Conservation (phyloP, 2,888 invertebrate species). For the Monoplex corrugatus region DNA sequence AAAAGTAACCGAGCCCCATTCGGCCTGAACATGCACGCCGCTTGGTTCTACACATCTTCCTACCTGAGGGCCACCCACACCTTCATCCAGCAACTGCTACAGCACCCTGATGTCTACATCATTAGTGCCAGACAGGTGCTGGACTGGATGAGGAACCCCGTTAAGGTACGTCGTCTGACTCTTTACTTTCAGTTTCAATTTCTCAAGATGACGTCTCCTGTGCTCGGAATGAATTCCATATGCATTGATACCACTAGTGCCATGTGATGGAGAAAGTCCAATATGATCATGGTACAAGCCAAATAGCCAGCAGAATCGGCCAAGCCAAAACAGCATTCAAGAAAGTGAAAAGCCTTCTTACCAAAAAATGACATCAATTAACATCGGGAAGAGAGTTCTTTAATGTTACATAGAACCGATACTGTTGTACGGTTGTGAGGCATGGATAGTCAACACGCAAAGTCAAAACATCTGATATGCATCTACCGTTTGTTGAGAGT, state of each 20-base stretch:
- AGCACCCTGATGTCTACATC: slow-evolving; percentile 74
- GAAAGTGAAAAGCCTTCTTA: background rate
- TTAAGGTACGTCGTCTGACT: slow-evolving; percentile 28
- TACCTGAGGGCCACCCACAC: slow-evolving; percentile 71
- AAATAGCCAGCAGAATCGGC: background rate
- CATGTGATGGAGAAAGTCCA: too few species aligned
- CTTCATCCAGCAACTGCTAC: slow-evolving; percentile 68
- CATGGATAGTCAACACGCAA: too few species aligned
- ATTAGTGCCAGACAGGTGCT: slow-evolving; percentile 68
- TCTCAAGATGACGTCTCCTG: too few species aligned
- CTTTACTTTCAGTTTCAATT: too few species aligned
- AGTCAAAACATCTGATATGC: too few species aligned
- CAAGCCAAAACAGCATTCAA: background rate
- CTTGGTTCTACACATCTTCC: slow-evolving; percentile 82
- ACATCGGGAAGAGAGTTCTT: too few species aligned
- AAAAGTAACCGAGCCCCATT: slow-evolving; percentile 86
- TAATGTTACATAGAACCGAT: too few species aligned
- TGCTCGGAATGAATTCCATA: too few species aligned
- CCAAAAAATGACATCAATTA: too few species aligned
- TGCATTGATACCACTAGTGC: too few species aligned
- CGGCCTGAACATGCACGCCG: slow-evolving; percentile 91
- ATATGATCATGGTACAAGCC: background rate
- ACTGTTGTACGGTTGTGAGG: too few species aligned
- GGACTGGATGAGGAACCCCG: slow-evolving; percentile 69
- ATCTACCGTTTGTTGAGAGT: too few species aligned